A percentile compares a stretch with the other conserved stretches of the same genome.
Conservation (phyloP, 2,113 vertebrate species). For the Perca schrenkii region DNA sequence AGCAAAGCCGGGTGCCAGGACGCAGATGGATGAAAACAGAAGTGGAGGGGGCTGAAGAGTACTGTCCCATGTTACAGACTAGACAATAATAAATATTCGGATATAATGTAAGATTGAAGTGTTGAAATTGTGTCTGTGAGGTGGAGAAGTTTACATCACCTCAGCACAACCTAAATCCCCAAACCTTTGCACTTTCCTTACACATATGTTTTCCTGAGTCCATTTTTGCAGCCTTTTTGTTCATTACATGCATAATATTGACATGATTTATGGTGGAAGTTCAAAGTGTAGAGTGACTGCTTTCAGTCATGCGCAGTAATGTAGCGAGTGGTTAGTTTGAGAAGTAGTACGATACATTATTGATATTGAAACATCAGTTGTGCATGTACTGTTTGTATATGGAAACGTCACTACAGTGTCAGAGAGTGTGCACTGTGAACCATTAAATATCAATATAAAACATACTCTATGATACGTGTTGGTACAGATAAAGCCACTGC, state of each 20-base stretch:
- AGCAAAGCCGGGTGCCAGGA: conserved; percentile 24
- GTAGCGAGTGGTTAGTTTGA: too few species aligned
- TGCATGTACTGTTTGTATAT: too few species aligned
- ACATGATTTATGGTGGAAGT: conserved; percentile 1
- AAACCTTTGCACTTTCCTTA: background rate
- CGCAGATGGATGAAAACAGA: conserved; percentile 18
- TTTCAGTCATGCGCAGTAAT: too few species aligned
- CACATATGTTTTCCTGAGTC: background rate
- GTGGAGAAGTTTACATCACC: conserved; percentile 18
- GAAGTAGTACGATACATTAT: too few species aligned
- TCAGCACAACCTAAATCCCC: conserved; percentile 50
- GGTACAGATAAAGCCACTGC: too few species aligned
- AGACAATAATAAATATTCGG: conserved; percentile 57
- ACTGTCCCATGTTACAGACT: conserved; percentile 9
- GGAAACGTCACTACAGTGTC: too few species aligned
- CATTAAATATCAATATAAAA: too few species aligned
- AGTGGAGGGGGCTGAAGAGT: background rate
- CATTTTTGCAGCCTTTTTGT: background rate
- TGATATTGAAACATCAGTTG: too few species aligned
- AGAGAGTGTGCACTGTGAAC: too few species aligned
- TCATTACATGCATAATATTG: conserved; percentile 26
- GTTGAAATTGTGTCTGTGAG: conserved; percentile 46
- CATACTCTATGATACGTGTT: too few species aligned
- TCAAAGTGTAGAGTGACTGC: background rate
- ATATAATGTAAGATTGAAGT: conserved; percentile 45